Conservation (phyloP, 2,797 vertebrate species). For the Mormyrus proboscirostris region DNA sequence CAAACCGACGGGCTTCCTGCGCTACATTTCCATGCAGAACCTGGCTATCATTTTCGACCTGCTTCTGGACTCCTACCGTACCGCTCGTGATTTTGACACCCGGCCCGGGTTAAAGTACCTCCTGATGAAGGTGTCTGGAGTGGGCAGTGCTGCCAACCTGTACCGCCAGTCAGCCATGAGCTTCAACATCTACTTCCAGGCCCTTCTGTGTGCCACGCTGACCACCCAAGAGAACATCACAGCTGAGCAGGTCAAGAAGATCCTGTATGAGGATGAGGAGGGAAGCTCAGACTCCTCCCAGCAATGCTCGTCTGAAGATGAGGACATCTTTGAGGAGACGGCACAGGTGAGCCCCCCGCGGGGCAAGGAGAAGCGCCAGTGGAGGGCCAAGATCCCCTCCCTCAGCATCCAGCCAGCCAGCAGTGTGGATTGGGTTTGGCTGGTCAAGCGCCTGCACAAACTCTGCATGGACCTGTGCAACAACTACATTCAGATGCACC, state of each 20-base stretch:
- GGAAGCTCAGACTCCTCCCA: slow-evolving; percentile 88
- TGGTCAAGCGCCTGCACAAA: slow-evolving; percentile 85
- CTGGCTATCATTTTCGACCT: slow-evolving; percentile 93
- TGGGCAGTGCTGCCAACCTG: slow-evolving; percentile 86
- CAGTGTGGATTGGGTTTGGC: slow-evolving; percentile 88
- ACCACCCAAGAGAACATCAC: slow-evolving; percentile 83
- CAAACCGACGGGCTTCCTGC: slow-evolving; percentile 78
- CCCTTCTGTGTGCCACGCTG: slow-evolving; percentile 79
- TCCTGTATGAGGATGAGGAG: slow-evolving; percentile 86
- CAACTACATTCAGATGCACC: slow-evolving; percentile 93
- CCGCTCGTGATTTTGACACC: slow-evolving; percentile 89
- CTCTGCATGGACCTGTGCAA: slow-evolving; percentile 89
- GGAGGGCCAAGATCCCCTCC: slow-evolving; percentile 74
- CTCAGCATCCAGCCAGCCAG: slow-evolving; percentile 79
- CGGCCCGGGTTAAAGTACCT: slow-evolving; percentile 91
- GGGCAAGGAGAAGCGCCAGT: slow-evolving; percentile 77
- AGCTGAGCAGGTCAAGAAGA: slow-evolving; percentile 85
- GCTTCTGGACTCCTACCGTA: slow-evolving; percentile 90
- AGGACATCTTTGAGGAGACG: slow-evolving; percentile 96
- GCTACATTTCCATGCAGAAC: slow-evolving; percentile 97
- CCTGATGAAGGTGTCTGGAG: slow-evolving; percentile 93
- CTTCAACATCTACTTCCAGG: slow-evolving; percentile 94
- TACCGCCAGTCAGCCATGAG: slow-evolving; percentile 96
- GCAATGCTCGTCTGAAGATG: slow-evolving; percentile 89
- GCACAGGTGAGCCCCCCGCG: slow-evolving; percentile 91